Base-by-base conservation (phyloP, 1,140 invertebrate species). In the Cryptotermes secundus region DNA sequence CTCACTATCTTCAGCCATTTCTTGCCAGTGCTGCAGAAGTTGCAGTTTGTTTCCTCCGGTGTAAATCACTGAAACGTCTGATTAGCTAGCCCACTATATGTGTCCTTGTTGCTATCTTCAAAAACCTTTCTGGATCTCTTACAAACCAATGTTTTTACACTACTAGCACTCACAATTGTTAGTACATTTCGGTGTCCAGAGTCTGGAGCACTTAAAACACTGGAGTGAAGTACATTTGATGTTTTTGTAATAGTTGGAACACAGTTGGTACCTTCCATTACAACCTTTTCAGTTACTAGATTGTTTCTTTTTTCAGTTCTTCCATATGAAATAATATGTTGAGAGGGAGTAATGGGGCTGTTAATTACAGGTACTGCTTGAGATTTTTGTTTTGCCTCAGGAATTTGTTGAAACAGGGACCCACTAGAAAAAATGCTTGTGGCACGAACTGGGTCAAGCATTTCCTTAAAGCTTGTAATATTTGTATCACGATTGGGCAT, bases 231-330 rank as follows among this genome's bases (percentile, higher is more conserved):
- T 49, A 49, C 45, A 72, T 85, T 72, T 24, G 81, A 82, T 14
- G 80, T 82, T 80, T 82, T 85, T 22, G 84, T 85, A 24, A 83
- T 83, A 14, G 84, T 84, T 49, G 84, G 84, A n/a, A 85, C 84
- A 85, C 81, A 85, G 36, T 83, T 85, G 2, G 35, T 53, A 34
- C 82, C 72, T 49, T 85, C 82, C 24, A 31, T 45, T 34, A 9
- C 22, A 12, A 38, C 34, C 38, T 31, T 45, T 19, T 82, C 45
- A 12, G 7, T 7, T 10, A 10, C 38, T 19, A 22, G 10, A 38
- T 81, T n/a, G n/a, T n/a, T 82, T 31, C 9, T 38, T 34, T 45
- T 45, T 45, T 16, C n/a, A 22, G 80, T 36, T 12, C 31, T 10
- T 79, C 34, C 31, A 26, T 81, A 35, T 24, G 26, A 36, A n/a